These are phyloP conservation scores for Nemurella pictetii DNA, from an alignment of 2,888 invertebrate genomes.

Conservation along the genomic window DNA sequence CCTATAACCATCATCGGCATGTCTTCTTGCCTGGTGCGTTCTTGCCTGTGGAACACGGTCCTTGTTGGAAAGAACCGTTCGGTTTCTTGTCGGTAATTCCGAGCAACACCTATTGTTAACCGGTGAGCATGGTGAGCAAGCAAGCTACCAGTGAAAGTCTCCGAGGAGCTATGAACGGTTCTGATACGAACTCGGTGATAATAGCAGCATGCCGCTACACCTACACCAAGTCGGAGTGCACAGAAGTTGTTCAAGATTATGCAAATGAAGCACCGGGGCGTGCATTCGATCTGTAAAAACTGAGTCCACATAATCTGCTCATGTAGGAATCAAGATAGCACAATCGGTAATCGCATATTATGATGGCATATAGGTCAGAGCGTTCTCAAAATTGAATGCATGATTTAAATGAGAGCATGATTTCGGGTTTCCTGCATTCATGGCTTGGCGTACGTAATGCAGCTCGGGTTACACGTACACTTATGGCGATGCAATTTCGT, in stretches of 20 bases:
- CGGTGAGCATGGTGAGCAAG: not conserved
- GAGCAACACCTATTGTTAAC: not conserved
- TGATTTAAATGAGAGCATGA: not conserved
- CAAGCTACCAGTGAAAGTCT: not conserved
- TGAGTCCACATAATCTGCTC: not conserved
- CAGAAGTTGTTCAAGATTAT: not conserved
- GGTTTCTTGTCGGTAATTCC: not conserved
- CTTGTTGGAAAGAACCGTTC: not conserved
- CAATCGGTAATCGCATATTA: not conserved
- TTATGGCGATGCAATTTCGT: not conserved
- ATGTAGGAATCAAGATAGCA: not conserved
- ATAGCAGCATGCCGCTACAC: not conserved
- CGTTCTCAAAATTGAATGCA: not conserved
- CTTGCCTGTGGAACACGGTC: not conserved
- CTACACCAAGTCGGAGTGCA: not conserved
- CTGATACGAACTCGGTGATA: not conserved
- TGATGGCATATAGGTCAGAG: not conserved
- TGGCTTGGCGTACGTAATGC: not conserved
- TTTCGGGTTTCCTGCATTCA: not conserved
- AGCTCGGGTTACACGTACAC: not conserved
- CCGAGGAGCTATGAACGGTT: not conserved
- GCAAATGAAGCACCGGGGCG: not conserved
- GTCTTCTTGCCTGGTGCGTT: not conserved
- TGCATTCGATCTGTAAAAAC: not conserved
- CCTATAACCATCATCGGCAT: not conserved